Conservation (phyloP, 2,113 vertebrate genomes). For the Zonotrichia leucophrys region DNA sequence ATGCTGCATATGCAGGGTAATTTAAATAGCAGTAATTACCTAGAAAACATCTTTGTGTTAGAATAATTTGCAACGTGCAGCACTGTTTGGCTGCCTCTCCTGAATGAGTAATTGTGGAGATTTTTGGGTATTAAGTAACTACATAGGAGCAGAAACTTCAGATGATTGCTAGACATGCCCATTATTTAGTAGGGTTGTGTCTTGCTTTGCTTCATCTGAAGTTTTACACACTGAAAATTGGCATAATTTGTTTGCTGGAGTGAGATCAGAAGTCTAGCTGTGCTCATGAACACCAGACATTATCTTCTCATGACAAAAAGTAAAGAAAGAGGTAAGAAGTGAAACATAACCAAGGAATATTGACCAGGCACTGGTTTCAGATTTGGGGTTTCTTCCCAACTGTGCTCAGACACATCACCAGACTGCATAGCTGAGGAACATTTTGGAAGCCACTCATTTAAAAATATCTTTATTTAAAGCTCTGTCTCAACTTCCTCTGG, state of each 20-base stretch:
- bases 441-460: neutral
- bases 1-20: neutral
- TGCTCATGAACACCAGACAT: neutral
- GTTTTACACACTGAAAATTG: neutral
- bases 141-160: neutral
- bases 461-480: neutral
- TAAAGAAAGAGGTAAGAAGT: neutral
- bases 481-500: neutral
- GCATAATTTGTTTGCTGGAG: neutral
- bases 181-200: neutral
- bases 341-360: neutral
- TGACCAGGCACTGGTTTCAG: neutral
- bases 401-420: neutral
- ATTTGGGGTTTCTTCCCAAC: neutral
- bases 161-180: neutral
- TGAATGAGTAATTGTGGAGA: neutral
- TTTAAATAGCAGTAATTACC: constrained; percentile 23
- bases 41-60: neutral
- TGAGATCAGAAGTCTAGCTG: neutral
- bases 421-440: neutral
- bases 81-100: neutral
- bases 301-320: neutral
- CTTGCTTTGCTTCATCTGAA: neutral
- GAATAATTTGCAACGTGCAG: neutral
- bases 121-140: neutral